Percentiles rank a stretch among this genome's conserved stretches.
phyloP scores from a whole-genome alignment of 2,797 vertebrate genomes.

The Enteromius thamalakanensis region DNA sequence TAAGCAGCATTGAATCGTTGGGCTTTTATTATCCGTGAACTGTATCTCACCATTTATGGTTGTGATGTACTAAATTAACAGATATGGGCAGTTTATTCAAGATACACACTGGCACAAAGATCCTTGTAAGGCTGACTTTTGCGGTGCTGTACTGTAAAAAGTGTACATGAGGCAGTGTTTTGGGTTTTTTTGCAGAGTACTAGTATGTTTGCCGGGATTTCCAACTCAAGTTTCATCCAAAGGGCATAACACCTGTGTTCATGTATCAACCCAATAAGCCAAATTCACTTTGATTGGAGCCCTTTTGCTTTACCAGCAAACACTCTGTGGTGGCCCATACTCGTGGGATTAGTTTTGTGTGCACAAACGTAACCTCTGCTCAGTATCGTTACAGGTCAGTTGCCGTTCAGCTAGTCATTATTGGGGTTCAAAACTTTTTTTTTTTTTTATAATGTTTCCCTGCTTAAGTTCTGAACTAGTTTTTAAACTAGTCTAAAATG shows the following conservation, averaged over 20 bases:
- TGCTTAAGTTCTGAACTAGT: background rate
- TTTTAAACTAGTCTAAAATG: constrained; percentile 22
- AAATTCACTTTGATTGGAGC: constrained; percentile 24
- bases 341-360: constrained; percentile 15
- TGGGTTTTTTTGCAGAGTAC: constrained; percentile 46
- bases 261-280: constrained; percentile 15
- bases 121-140: constrained; percentile 52
- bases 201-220: constrained; percentile 23
- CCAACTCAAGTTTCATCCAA: constrained; percentile 20
- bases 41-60: constrained; percentile 19
- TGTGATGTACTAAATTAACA: background rate
- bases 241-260: constrained; percentile 34
- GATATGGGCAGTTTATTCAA: constrained; percentile 56
- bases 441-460: background rate
- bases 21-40: constrained; percentile 40
- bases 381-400: background rate
- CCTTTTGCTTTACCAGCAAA: constrained; percentile 14
- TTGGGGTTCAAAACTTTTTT: background rate
- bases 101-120: constrained; percentile 66
- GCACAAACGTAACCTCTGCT: constrained; percentile 2
- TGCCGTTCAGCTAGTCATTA: constrained; percentile 6
- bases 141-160: constrained; percentile 67
- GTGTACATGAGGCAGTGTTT: constrained; percentile 55
- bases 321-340: constrained; percentile 8
- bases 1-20: constrained; percentile 17